A percentile compares a stretch with the other conserved stretches of the same genome.
phyloP scores from a whole-genome alignment of 2,113 vertebrate species.

The Corvus moneduloides region DNA sequence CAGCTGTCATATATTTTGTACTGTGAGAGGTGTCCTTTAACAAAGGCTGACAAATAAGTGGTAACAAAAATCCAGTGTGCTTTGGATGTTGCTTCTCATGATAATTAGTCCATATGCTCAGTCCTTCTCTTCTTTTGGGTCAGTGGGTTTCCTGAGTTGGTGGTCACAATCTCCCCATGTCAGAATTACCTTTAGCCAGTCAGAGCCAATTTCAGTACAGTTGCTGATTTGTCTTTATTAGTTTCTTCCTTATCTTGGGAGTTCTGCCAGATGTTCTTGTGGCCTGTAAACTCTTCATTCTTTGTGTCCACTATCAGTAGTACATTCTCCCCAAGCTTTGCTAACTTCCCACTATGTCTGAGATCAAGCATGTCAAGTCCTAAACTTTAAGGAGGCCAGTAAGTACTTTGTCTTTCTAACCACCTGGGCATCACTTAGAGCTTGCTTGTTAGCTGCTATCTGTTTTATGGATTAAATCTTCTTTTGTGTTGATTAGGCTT shows the following conservation, averaged over 20 bases:
- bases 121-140: not conserved
- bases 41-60: not conserved
- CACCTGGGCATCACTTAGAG: not conserved
- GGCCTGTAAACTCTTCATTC: not conserved
- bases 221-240: not conserved
- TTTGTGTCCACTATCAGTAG: not conserved
- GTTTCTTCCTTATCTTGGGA: not conserved
- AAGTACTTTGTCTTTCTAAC: not conserved
- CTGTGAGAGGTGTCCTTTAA: not conserved
- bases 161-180: not conserved
- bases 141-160: fast-evolving
- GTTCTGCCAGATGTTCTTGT: not conserved
- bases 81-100: not conserved
- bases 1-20: not conserved
- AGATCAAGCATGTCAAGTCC: not conserved
- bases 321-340: not conserved
- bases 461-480: not conserved
- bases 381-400: not conserved
- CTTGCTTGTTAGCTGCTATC: not conserved
- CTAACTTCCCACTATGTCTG: not conserved
- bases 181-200: not conserved
- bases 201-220: not conserved
- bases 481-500: not conserved
- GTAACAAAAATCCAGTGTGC: not conserved
- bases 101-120: not conserved